These are phyloP conservation scores for Lasioglossum calceatum DNA, from an alignment of 2,888 invertebrate species.

Conservation along the genomic window DNA sequence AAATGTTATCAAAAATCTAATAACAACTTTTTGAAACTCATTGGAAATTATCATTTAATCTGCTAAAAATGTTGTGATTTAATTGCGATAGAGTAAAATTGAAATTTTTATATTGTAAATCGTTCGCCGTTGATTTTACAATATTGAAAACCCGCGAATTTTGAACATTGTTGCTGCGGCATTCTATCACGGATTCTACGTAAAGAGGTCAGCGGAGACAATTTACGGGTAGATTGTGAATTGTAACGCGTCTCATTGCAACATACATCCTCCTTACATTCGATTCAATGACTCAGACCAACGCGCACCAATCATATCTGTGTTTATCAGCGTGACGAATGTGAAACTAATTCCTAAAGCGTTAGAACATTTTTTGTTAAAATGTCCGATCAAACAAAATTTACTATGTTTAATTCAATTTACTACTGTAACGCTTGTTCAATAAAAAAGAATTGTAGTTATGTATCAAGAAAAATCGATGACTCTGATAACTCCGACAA, in stretches of 20 bases:
- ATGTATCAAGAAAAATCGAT: too few relatives aligned
- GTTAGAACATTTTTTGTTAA: not conserved
- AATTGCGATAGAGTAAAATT: not conserved
- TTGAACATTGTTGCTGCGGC: not conserved
- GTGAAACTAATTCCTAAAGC: constrained; percentile 21
- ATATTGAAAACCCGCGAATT: not conserved
- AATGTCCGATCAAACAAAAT: not conserved
- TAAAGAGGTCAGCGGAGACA: constrained; percentile 1
- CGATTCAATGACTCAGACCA: constrained; percentile 50
- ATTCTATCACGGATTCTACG: not conserved
- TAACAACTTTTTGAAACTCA: not conserved
- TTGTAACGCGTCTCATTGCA: constrained; percentile 35
- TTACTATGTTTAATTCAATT: not conserved
- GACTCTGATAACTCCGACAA: too few relatives aligned
- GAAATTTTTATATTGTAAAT: too few relatives aligned
- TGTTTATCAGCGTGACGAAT: constrained; percentile 56
- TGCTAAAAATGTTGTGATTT: not conserved
- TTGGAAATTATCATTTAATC: not conserved
- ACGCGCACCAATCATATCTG: constrained; percentile 45
- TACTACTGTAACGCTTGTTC: not conserved
- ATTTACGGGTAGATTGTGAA: constrained; percentile 24
- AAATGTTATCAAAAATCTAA: not conserved
- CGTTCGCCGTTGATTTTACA: not conserved
- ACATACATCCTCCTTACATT: constrained; percentile 39
- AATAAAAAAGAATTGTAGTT: too few relatives aligned